phyloP scores from a whole-genome alignment of 2,888 invertebrate species.

The Octodonta nipae region DNA sequence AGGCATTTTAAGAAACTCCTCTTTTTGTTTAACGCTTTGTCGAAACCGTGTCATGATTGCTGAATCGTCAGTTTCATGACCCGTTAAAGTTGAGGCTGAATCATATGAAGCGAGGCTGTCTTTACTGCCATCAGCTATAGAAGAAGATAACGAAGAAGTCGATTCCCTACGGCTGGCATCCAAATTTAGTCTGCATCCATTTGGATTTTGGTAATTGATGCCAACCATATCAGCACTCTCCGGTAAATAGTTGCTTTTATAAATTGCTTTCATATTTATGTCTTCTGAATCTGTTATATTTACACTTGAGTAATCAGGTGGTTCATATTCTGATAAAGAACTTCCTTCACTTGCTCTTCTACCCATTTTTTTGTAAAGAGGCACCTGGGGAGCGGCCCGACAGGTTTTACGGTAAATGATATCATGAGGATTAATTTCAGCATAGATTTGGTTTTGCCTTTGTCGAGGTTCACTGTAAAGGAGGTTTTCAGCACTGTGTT shows the following conservation, averaged over 20 bases:
- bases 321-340: conserved; percentile 6
- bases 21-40: conserved; percentile 78
- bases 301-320: conserved; percentile 11
- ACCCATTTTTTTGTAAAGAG: conserved; percentile 33
- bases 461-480: conserved; percentile 10
- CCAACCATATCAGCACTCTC: conserved; percentile 11
- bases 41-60: conserved; percentile 58
- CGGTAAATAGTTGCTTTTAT: conserved; percentile 17
- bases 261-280: conserved; percentile 20
- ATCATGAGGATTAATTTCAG: conserved; percentile 26
- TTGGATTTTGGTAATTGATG: conserved; percentile 24
- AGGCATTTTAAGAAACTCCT: conserved; percentile 62
- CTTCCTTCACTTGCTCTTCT: conserved; percentile 42
- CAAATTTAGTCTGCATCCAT: conserved; percentile 36
- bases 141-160: conserved; percentile 47
- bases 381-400: conserved; percentile 35
- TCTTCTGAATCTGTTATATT: conserved; percentile 9
- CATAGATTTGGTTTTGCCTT: conserved; percentile 19
- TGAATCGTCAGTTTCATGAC: conserved; percentile 56
- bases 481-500: conserved; percentile 21
- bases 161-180: conserved; percentile 41
- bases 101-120: conserved; percentile 56
- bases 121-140: conserved; percentile 49
- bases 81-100: conserved; percentile 53
- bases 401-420: conserved; percentile 20